Base-by-base conservation (phyloP, 2,113 vertebrate genomes). In the Corvus moneduloides region DNA sequence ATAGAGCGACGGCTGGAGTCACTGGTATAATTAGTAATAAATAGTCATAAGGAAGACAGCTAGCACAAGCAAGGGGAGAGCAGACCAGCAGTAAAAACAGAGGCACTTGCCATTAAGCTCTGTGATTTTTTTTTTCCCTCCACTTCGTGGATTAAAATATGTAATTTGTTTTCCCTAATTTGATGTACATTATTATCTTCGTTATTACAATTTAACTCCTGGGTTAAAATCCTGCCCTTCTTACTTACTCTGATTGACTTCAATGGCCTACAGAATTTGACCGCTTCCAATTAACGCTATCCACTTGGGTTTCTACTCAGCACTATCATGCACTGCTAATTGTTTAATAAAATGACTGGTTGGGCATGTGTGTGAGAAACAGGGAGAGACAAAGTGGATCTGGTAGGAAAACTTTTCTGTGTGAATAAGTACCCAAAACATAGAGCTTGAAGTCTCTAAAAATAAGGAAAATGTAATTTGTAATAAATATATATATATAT, bases 381-480 rank as follows among this genome's bases (percentile, higher is more conserved):
- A 54, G 62, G 28, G 35, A 82, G 58, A 89, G 27, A 46, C 37
- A 33, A 72, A 61, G n/a, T 10, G 6, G 10, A 37, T 9, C 15
- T 15, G 16, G 32, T 16, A 64, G 68, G 58, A 68, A 83, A 96
- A 95, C n/a, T 86, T 89, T 84, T 32, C 74, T 71, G 52, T 74
- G n/a, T 44, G 30, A 87, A 77, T 62, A 83, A 84, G 67, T 62
- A 32, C 10, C 32, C 10, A 54, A 93, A 89, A 24, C 41, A 52
- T 6, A 41, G 41, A 73, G 43, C 44, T 93, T 87, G 55, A 97
- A 96, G 64, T 75, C 84, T 94, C n/a, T 32, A 71, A 86, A 92
- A 96, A 76, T 52, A 91, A 95, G 76, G 64, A 90, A 97, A 96
- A 95, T 61, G 55, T 73, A 88, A 94, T 96, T 96, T 96, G 61